A percentile compares a stretch with the other conserved stretches of the same genome.
These are phyloP conservation scores for Andrena fulva DNA, from an alignment of 2,888 invertebrate genomes.

Conservation along the genomic window DNA sequence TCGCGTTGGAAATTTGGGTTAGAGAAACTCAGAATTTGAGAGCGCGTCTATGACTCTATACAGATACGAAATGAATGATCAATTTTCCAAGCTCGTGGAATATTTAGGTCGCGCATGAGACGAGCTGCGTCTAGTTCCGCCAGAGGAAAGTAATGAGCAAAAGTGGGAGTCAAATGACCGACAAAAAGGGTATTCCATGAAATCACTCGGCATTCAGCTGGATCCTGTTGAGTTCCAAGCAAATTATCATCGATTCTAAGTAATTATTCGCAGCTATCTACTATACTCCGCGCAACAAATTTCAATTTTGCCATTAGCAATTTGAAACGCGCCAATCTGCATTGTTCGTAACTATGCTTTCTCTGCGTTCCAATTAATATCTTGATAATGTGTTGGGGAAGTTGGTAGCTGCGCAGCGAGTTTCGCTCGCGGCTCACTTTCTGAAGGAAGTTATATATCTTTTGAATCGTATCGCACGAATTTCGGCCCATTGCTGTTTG, in stretches of 20 bases:
- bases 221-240: neutral
- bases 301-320: neutral
- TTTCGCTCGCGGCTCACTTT: constrained; percentile 35
- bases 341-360: neutral
- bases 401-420: constrained; percentile 29
- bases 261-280: neutral
- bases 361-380: constrained; percentile 32
- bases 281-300: neutral
- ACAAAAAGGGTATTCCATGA: neutral
- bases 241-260: constrained; percentile 11
- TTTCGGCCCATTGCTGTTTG: constrained; percentile 66
- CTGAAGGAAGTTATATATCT: constrained; percentile 52
- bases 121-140: neutral
- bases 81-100: constrained; percentile 16
- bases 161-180: constrained; percentile 4
- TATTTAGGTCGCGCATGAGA: constrained; percentile 38
- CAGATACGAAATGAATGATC: constrained; percentile 20
- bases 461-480: constrained; percentile 55
- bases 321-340: neutral
- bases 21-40: constrained; percentile 11
- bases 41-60: neutral
- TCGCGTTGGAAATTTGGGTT: neutral
- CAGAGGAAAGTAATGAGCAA: constrained; percentile 7
- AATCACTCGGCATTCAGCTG: neutral
- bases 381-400: constrained; percentile 33